Evolutionary conservation across 2,888 invertebrate genomes (phyloP).

Genomic region (Trilocha varians): DNA sequence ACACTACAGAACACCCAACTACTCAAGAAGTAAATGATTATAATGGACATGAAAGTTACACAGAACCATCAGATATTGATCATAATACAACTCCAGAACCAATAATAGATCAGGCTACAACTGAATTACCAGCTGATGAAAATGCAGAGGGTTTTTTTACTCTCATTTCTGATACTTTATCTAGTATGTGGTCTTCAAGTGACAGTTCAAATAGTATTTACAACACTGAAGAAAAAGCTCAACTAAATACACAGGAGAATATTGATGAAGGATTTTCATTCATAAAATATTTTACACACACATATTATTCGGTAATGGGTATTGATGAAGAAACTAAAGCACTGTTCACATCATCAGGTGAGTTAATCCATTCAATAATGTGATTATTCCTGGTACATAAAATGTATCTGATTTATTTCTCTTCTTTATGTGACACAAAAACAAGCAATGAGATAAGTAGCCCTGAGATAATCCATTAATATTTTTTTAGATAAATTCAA

Average conservation of each 20-base stretch:
- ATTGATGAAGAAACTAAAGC: constrained; percentile 45
- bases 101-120: constrained; percentile 16
- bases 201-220: constrained; percentile 40
- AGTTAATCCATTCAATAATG: too few relatives aligned
- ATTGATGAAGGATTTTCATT: constrained; percentile 45
- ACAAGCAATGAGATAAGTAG: too few relatives aligned
- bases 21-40: constrained; percentile 6
- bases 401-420: background rate
- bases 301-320: constrained; percentile 48
- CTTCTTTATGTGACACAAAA: background rate
- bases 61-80: constrained; percentile 4
- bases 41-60: constrained; percentile 6
- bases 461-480: too few relatives aligned
- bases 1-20: constrained; percentile 12
- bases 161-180: constrained; percentile 43
- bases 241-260: constrained; percentile 22
- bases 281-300: constrained; percentile 39
- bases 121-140: constrained; percentile 23
- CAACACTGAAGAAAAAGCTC: constrained; percentile 30
- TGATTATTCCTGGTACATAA: background rate
- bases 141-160: constrained; percentile 36
- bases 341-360: constrained; percentile 52
- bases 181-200: constrained; percentile 45
- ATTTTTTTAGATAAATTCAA: too few relatives aligned
- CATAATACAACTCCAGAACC: constrained; percentile 5